Evolutionary conservation across 1,140 invertebrate genomes (phyloP).

Genomic region (Sitophilus oryzae): DNA sequence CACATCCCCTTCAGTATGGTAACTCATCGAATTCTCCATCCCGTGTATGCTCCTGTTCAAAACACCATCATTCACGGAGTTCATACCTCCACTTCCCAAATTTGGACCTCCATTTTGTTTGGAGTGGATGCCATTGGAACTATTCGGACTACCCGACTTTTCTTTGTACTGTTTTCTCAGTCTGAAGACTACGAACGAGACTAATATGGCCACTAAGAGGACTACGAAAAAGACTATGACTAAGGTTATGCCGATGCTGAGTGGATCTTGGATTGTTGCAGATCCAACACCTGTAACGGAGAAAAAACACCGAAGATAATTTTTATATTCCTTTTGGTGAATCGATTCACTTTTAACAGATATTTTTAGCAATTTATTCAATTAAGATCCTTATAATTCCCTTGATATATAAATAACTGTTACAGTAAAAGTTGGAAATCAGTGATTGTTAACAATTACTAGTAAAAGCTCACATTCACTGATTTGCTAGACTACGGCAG

Average conservation of each 20-base stretch:
- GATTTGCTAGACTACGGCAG: too few species aligned
- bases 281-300: conserved; percentile 59
- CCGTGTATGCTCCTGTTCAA: conserved; percentile 51
- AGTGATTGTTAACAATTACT: too few species aligned
- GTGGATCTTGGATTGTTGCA: conserved; percentile 71
- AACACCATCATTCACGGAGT: conserved; percentile 50
- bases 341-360: too few species aligned
- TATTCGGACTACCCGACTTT: conserved; percentile 58
- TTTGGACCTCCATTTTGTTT: conserved; percentile 60
- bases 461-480: too few species aligned
- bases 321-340: too few species aligned
- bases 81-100: conserved; percentile 49
- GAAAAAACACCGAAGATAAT: background rate
- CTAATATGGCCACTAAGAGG: conserved; percentile 77
- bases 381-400: too few species aligned
- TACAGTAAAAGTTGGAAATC: too few species aligned
- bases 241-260: conserved; percentile 84
- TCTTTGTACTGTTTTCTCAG: conserved; percentile 78
- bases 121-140: conserved; percentile 52
- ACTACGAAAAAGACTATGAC: conserved; percentile 93
- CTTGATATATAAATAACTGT: too few species aligned
- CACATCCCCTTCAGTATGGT: conserved; percentile 61
- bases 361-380: too few species aligned
- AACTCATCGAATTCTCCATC: conserved; percentile 54
- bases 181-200: conserved; percentile 84